These are phyloP conservation scores for Gryllus longicercus DNA, from an alignment of 2,888 invertebrate species.

Conservation along the genomic window DNA sequence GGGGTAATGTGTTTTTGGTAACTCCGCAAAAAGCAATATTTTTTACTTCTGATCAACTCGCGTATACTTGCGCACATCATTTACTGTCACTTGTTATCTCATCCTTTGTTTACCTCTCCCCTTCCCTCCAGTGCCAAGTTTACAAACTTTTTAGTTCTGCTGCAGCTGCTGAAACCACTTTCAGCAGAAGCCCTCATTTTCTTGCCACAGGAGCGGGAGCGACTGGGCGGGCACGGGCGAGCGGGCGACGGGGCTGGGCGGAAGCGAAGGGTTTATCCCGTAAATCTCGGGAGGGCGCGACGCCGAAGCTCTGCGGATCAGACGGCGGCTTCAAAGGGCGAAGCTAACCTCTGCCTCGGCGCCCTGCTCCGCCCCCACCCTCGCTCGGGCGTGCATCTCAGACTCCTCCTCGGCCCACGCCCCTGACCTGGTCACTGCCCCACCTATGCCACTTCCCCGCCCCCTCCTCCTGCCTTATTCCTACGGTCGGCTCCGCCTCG, in stretches of 20 bases:
- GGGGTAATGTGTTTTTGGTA: too few species aligned
- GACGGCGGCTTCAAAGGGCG: background rate
- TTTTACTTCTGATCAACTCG: too few species aligned
- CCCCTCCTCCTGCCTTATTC: too few species aligned
- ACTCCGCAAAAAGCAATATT: too few species aligned
- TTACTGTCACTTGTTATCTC: too few species aligned
- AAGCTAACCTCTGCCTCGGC: background rate
- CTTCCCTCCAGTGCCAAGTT: background rate
- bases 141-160: background rate
- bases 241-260: background rate
- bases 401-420: background rate
- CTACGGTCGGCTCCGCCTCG: background rate
- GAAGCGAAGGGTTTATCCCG: slow-evolving; percentile 1
- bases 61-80: too few species aligned
- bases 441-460: background rate
- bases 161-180: background rate
- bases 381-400: background rate
- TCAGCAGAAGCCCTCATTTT: background rate
- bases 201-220: background rate
- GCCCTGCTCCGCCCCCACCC: background rate
- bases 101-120: background rate
- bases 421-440: background rate
- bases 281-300: background rate
- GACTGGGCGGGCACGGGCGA: background rate
- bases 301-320: background rate